Base-by-base conservation (phyloP, 2,797 vertebrate species). In the Sorex maritimensis region DNA sequence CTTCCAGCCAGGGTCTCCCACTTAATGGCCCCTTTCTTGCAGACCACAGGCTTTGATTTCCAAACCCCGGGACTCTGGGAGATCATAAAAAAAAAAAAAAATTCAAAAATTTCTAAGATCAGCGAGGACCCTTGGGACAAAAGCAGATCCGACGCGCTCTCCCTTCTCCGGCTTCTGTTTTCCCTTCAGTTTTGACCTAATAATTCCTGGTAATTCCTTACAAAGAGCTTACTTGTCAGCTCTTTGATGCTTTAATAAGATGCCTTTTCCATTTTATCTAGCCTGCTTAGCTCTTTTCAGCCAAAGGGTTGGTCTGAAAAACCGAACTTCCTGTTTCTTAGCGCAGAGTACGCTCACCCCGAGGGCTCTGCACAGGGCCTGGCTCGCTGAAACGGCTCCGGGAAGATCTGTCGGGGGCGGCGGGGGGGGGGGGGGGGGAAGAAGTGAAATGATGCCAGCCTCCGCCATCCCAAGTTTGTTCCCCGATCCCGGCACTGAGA, bases 211-310 rank as follows among this genome's bases (percentile, higher is more conserved):
- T 95, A 96, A 97, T 96, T 97, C 95, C 95, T 96, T 90, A 96
- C 93, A 96, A 97, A 96, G 75, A 92, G 92, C 85, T 91, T 87
- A 58, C 95, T 94, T 95, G 96, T 95, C 95, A 94, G 95, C 55
- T 82, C 96, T 95, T 88, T 96, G 95, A 96, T 96, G 95, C 89
- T 96, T 94, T 95, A 96, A 95, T 97, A 95, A 95, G 94, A 94
- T 92, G 94, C 9, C 65, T 91, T 96, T 88, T 92, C 78, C 92
- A 71, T 88, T 93, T 94, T 87, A 95, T 92, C 95, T 73, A 92
- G 75, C 87, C 74, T 87, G 63, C 91, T 95, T 93, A 90, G 95
- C 75, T 88, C 72, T 81, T 97, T 96, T 81, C 82, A 86, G 87
- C 68, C 69, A 72, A 93, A 94, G 67, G 58, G 79, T 73, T 86